These are phyloP conservation scores for Linurgus olivaceus DNA, from an alignment of 2,797 vertebrate genomes.

Conservation along the genomic window DNA sequence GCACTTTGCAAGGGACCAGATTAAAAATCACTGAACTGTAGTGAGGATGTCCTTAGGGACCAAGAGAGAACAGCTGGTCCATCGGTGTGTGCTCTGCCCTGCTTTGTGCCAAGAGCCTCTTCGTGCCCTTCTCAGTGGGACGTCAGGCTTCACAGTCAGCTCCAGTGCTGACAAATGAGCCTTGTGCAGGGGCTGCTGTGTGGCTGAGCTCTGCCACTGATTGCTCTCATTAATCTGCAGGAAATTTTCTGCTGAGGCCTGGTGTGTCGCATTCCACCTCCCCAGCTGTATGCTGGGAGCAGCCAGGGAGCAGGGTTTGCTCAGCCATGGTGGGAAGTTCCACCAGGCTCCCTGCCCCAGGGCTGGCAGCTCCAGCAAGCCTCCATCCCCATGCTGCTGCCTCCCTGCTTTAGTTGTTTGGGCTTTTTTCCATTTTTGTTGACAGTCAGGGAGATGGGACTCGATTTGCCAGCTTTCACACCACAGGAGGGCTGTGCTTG, in stretches of 20 bases:
- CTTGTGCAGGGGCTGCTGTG: rapidly evolving
- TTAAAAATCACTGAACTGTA: not conserved
- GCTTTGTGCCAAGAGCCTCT: not conserved
- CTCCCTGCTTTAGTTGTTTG: not conserved
- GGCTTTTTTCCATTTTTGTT: not conserved
- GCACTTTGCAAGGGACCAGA: not conserved
- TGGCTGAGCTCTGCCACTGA: not conserved
- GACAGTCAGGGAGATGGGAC: not conserved
- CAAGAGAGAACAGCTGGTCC: not conserved
- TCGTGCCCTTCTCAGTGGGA: not conserved
- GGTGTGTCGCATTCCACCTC: not conserved
- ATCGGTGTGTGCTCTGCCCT: rapidly evolving
- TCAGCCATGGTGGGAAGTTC: not conserved
- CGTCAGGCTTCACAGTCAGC: not conserved
- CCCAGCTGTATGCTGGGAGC: not conserved
- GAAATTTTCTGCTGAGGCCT: not conserved
- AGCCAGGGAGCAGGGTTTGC: not conserved
- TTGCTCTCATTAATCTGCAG: not conserved
- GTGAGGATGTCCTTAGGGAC: not conserved
- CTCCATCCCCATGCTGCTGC: not conserved
- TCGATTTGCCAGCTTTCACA: not conserved
- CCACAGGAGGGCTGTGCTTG: not conserved
- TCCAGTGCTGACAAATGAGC: not conserved
- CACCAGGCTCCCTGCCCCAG: rapidly evolving
- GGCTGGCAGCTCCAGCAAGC: not conserved